Conservation (phyloP, 2,888 invertebrate species). For the Aleiodes alternator region DNA sequence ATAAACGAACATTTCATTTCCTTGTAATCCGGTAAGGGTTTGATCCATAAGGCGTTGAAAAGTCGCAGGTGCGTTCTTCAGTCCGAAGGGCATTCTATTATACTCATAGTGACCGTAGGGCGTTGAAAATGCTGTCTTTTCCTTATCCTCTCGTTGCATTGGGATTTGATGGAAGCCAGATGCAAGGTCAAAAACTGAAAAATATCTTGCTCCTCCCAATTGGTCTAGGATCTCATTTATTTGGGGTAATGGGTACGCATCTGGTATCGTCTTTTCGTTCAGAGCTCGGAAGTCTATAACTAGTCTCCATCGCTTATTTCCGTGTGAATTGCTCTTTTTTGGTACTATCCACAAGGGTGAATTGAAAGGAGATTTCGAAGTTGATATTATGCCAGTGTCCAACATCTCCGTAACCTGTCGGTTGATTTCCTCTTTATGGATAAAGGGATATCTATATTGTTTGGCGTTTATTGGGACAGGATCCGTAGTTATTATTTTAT, state of each 20-base stretch:
- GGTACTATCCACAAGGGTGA: slow-evolving; percentile 55
- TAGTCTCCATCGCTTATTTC: slow-evolving; percentile 51
- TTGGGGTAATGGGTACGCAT: slow-evolving; percentile 56
- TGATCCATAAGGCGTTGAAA: slow-evolving; percentile 66
- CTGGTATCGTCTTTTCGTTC: slow-evolving; percentile 51
- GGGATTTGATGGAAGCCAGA: slow-evolving; percentile 61
- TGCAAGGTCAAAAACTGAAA: slow-evolving; percentile 61
- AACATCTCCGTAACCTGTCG: slow-evolving; percentile 46
- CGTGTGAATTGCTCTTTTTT: slow-evolving; percentile 51
- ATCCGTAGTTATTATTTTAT: slow-evolving; percentile 47
- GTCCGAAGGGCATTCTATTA: slow-evolving; percentile 62
- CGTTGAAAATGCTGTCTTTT: slow-evolving; percentile 59
- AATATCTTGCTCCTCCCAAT: slow-evolving; percentile 57
- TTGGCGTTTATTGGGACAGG: slow-evolving; percentile 46
- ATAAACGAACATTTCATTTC: slow-evolving; percentile 29
- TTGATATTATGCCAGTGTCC: slow-evolving; percentile 44
- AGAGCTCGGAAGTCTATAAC: slow-evolving; percentile 51
- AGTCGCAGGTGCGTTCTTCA: slow-evolving; percentile 64
- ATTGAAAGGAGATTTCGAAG: slow-evolving; percentile 47
- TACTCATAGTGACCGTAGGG: slow-evolving; percentile 58
- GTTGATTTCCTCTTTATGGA: slow-evolving; percentile 48
- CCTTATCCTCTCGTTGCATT: slow-evolving; percentile 51
- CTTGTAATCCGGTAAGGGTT: slow-evolving; percentile 55
- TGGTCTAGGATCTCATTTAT: slow-evolving; percentile 61
- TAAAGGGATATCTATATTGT: slow-evolving; percentile 50